Base-by-base conservation (phyloP, 2,113 vertebrate genomes). In the Castor canadensis region DNA sequence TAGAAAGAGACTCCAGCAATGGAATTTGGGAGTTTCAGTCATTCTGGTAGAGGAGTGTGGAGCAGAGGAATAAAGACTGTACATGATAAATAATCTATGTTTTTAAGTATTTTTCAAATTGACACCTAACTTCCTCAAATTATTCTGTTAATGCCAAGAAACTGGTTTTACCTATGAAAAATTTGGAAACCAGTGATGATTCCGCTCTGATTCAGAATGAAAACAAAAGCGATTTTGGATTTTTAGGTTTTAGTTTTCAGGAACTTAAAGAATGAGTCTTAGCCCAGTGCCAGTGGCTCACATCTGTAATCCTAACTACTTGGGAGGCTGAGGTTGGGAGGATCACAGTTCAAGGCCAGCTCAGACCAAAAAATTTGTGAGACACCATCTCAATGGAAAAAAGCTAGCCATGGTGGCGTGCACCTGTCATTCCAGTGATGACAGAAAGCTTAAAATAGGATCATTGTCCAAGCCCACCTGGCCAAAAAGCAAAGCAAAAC, bases 181-280 rank as follows among this genome's bases (percentile, higher is more conserved):
- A 24, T 71, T 93, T 93, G 26, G 38, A 84, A 84, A 84, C 52
- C 67, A 40, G 17, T 60, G 6, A 90, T 90, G 45, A n/a, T 95
- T 87, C 40, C 88, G 82, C 22, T 83, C 22, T 89, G 54, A 85
- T 64, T 71, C 62, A 84, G 24, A 85, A 15, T 95, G 40, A 93
- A 83, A 84, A 62, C 64, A 87, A 95, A 71, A 81, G 69, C 13
- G 12, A 38, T 32, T 85, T 73, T 66, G 9, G 24, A 35, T 60
- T 89, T 67, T 56, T 22, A 89, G 20, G 4, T 84, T 72, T 89
- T 71, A 22, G 43, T 89, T 93, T 90, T 71, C 15, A 93, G 80
- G 20, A 85, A 85, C 66, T 88, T 77, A 38, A 83, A 83, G 56
- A 94, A 66, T 77, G n/a, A 83, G 67, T n/a, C n/a, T n/a, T n/a